A percentile compares a stretch with the other conserved stretches of the same genome.
These are phyloP conservation scores for Byasa hedistus DNA, from an alignment of 2,888 invertebrate species.

Conservation along the genomic window DNA sequence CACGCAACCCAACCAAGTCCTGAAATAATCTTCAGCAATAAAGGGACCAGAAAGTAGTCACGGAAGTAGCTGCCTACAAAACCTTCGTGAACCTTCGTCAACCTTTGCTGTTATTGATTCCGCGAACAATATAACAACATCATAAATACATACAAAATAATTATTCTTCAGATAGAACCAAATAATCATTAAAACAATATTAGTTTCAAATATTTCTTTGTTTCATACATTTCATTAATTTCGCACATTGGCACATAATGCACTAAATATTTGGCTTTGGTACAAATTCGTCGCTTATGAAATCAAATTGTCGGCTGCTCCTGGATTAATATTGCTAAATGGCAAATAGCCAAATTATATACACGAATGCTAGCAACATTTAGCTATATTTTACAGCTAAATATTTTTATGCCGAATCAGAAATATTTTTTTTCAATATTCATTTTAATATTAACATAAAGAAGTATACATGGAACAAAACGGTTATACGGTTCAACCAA, in stretches of 20 bases:
- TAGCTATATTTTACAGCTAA: not conserved
- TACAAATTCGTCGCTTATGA: conserved; percentile 24
- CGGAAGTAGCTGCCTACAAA: too few relatives aligned
- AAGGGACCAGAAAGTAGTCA: too few relatives aligned
- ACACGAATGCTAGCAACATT: conserved; percentile 18
- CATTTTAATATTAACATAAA: too few relatives aligned
- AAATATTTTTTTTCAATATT: not conserved
- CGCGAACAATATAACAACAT: not conserved
- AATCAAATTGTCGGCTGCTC: conserved; percentile 26
- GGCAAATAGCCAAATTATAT: conserved; percentile 24
- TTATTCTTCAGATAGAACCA: too few relatives aligned
- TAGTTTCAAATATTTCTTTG: not conserved
- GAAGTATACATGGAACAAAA: too few relatives aligned
- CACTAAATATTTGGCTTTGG: conserved; percentile 20
- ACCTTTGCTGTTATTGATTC: not conserved
- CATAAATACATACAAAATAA: too few relatives aligned
- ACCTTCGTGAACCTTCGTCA: not conserved
- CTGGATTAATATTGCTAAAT: conserved; percentile 24
- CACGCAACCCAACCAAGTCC: too few relatives aligned
- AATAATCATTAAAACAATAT: not conserved
- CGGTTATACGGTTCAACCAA: too few relatives aligned
- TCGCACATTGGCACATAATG: conserved; percentile 1
- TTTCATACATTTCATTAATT: not conserved
- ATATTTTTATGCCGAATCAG: not conserved
- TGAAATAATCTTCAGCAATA: too few relatives aligned